These are phyloP conservation scores for Anoura caudifer DNA, from an alignment of 2,113 vertebrate genomes.

Conservation along the genomic window DNA sequence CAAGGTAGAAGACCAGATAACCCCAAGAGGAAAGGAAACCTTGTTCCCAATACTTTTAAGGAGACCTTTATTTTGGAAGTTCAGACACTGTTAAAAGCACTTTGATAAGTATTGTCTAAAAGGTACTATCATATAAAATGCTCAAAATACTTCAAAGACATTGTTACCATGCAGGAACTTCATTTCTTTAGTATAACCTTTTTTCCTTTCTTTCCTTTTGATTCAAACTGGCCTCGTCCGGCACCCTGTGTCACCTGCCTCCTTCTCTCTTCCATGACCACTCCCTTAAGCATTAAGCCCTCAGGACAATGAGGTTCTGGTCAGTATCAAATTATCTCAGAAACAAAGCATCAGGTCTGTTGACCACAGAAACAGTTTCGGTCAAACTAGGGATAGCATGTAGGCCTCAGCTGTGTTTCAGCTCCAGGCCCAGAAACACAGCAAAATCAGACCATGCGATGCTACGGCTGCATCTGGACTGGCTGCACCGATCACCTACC, in stretches of 20 bases:
- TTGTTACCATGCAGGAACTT: neutral
- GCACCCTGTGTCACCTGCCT: neutral
- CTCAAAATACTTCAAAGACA: conserved; percentile 43
- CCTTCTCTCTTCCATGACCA: neutral
- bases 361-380: neutral
- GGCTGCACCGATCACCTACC: neutral
- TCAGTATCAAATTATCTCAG: neutral
- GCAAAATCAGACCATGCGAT: neutral
- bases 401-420: neutral
- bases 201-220: neutral
- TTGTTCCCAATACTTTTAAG: neutral
- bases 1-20: conserved; percentile 44
- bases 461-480: too few relatives aligned
- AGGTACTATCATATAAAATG: neutral
- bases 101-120: conserved; percentile 9
- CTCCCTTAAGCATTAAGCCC: neutral
- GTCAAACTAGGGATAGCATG: neutral
- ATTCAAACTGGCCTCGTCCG: neutral
- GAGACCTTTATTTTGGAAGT: neutral
- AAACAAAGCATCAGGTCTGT: neutral
- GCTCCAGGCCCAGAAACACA: neutral
- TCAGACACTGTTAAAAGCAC: conserved; percentile 12
- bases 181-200: neutral
- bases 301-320: neutral
- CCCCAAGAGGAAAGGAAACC: conserved; percentile 19